Evolutionary conservation across 2,888 invertebrate genomes (phyloP).

Genomic region (Tinea pellionella): DNA sequence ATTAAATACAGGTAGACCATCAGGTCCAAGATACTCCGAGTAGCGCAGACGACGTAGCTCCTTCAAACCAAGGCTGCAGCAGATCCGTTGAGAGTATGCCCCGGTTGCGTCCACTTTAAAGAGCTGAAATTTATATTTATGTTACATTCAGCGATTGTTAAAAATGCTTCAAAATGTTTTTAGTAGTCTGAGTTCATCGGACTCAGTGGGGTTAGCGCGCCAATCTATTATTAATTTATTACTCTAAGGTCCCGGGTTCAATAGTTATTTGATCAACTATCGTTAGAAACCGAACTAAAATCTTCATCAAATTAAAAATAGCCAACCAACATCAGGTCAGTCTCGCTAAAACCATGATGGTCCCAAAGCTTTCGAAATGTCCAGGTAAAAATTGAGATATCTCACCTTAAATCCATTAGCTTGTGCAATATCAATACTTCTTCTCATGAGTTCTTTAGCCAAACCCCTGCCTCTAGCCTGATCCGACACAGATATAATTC

Average conservation of each 20-base stretch:
- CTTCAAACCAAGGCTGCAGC: slow-evolving; percentile 74
- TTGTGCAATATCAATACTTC: slow-evolving; percentile 74
- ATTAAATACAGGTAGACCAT: slow-evolving; percentile 71
- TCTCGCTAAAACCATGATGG: no score
- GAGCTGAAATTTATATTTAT: slow-evolving; percentile 61
- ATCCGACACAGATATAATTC: slow-evolving; percentile 82
- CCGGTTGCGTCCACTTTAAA: slow-evolving; percentile 87
- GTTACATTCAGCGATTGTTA: not conserved
- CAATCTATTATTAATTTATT: no score
- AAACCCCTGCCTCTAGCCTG: slow-evolving; percentile 79
- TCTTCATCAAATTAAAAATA: no score
- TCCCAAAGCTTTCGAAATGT: no score
- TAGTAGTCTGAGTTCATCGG: no score
- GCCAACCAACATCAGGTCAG: no score
- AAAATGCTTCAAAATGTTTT: no score
- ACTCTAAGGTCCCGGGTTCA: no score
- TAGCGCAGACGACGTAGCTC: slow-evolving; percentile 75
- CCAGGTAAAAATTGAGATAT: not conserved
- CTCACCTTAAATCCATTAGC: slow-evolving; percentile 76
- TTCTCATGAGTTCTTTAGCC: slow-evolving; percentile 76
- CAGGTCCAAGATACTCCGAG: slow-evolving; percentile 74
- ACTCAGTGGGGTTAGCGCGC: no score
- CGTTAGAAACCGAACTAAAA: no score
- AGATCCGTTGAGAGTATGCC: slow-evolving; percentile 80
- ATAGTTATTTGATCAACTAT: no score